These are phyloP conservation scores for Drosophila cognata DNA, from an alignment of 2,888 invertebrate species.

Conservation along the genomic window DNA sequence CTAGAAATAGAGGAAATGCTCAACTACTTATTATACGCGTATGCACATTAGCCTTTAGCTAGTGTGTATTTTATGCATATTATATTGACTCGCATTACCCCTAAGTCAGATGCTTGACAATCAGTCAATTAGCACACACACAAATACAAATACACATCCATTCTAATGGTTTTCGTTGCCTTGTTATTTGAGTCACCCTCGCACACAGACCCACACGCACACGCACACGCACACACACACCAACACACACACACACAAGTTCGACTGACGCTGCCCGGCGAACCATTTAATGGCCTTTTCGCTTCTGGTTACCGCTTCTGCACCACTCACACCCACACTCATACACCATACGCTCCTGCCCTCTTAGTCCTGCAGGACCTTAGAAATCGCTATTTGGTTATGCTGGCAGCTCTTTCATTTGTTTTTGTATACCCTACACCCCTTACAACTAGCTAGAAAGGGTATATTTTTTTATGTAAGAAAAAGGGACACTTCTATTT, in stretches of 20 bases:
- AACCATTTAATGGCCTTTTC: constrained; percentile 68
- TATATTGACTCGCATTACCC: constrained; percentile 17
- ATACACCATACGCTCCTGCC: neutral
- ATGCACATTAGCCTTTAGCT: constrained; percentile 27
- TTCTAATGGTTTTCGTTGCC: constrained; percentile 43
- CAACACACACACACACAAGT: constrained; percentile 27
- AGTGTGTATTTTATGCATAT: constrained; percentile 33
- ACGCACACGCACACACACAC: constrained; percentile 1
- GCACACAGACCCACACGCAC: constrained; percentile 21
- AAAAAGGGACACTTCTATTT: neutral
- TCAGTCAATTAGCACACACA: constrained; percentile 48
- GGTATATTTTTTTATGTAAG: neutral
- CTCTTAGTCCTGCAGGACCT: constrained; percentile 19
- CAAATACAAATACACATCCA: constrained; percentile 18
- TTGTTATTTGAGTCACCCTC: constrained; percentile 57
- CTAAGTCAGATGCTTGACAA: constrained; percentile 37
- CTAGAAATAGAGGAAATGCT: constrained; percentile 21
- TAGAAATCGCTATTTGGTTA: constrained; percentile 70
- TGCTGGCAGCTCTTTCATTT: constrained; percentile 76
- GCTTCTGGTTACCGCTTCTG: constrained; percentile 43
- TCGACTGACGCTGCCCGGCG: constrained; percentile 40
- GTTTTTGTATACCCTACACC: constrained; percentile 14
- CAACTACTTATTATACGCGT: constrained; percentile 21
- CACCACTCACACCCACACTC: constrained; percentile 4
- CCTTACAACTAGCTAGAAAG: neutral